phyloP scores from a whole-genome alignment of 2,888 invertebrate genomes.

The Caenorhabditis sp. region DNA sequence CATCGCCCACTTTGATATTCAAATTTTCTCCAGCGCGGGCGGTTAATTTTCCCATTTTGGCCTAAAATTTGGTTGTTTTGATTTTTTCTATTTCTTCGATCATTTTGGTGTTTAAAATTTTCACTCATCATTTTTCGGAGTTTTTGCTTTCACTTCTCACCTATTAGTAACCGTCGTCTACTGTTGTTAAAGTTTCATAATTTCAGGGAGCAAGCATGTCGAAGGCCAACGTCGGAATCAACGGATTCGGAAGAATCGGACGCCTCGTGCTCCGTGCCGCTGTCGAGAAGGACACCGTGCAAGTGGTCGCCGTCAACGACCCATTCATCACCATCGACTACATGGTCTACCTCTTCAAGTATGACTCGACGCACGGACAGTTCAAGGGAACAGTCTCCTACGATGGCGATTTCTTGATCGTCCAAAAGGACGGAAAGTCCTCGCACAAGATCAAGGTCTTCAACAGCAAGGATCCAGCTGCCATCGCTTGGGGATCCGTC shows the following conservation, averaged over 20 bases:
- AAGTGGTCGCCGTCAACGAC: conserved; percentile 91
- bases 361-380: conserved; percentile 96
- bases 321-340: conserved; percentile 97
- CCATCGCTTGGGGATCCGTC: conserved; percentile 92
- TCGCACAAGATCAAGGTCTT: conserved; percentile 87
- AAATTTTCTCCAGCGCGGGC: too few species aligned
- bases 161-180: too few species aligned
- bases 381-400: conserved; percentile 92
- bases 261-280: conserved; percentile 93
- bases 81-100: too few species aligned
- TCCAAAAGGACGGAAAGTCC: conserved; percentile 86
- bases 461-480: conserved; percentile 85
- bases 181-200: too few species aligned
- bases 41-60: too few species aligned
- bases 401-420: conserved; percentile 89
- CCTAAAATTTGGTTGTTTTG: too few species aligned
- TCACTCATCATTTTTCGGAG: too few species aligned
- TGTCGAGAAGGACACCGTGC: conserved; percentile 88
- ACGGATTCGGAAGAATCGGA: conserved; percentile 95
- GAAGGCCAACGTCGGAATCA: conserved; percentile 91
- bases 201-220: too few species aligned
- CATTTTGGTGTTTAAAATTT: too few species aligned
- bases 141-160: too few species aligned
- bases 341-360: conserved; percentile 89
- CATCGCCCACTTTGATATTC: too few species aligned